A percentile compares a stretch with the other conserved stretches of the same genome.
Conservation (phyloP, 53 echinoderm and acorn worm genomes). For the Temnopleurus reevesii region DNA sequence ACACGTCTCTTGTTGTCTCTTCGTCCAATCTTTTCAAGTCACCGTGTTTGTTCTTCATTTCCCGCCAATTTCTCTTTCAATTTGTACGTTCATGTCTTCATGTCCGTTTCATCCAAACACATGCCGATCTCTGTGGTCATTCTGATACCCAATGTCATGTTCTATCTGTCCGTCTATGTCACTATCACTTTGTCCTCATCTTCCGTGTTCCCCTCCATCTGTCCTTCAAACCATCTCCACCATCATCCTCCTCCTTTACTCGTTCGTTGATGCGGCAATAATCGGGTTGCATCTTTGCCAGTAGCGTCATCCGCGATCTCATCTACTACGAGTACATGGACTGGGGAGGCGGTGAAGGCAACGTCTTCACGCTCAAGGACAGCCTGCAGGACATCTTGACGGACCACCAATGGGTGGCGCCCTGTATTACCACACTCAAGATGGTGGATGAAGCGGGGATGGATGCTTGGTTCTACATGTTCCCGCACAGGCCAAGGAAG, state of each 20-base stretch:
- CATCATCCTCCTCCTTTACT: too few relatives aligned
- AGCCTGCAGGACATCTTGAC: conserved; percentile 79
- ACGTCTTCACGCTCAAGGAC: conserved; percentile 70
- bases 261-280: conserved; percentile 46
- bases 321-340: conserved; percentile 93
- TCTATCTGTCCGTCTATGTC: neutral
- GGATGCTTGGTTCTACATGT: conserved; percentile 77
- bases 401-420: conserved; percentile 88
- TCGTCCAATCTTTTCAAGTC: neutral
- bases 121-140: neutral
- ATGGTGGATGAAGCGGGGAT: conserved; percentile 63
- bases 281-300: conserved; percentile 54
- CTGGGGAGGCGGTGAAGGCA: conserved; percentile 77
- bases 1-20: neutral
- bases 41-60: neutral
- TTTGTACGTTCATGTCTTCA: neutral
- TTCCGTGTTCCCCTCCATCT: too few relatives aligned
- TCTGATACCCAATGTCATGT: neutral
- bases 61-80: too few relatives aligned
- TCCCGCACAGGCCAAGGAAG: conserved; percentile 73
- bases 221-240: neutral
- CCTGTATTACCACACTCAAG: conserved; percentile 79
- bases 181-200: too few relatives aligned
- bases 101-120: neutral
- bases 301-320: conserved; percentile 80